Evolutionary conservation across 2,797 vertebrate species (phyloP).

Genomic region (Gastrophryne carolinensis): DNA sequence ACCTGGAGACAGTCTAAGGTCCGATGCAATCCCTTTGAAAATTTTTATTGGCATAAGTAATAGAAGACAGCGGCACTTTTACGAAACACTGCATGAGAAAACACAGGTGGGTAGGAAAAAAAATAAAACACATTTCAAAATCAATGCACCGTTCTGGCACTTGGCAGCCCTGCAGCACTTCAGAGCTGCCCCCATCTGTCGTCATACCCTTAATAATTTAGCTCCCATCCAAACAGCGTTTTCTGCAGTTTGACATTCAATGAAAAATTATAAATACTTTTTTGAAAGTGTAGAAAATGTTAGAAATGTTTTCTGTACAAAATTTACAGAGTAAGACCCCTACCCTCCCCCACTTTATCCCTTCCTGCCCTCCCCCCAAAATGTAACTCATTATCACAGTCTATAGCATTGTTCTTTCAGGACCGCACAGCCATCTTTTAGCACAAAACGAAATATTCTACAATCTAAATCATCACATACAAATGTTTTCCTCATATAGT

Average conservation of each 20-base stretch:
- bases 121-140: constrained; percentile 40
- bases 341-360: too few species aligned
- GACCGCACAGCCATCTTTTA: constrained; percentile 9
- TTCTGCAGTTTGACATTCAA: constrained; percentile 50
- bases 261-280: constrained; percentile 53
- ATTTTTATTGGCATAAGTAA: constrained; percentile 52
- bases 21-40: constrained; percentile 49
- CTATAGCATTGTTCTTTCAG: constrained; percentile 29
- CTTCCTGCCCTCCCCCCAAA: constrained; percentile 21
- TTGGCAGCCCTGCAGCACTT: constrained; percentile 26
- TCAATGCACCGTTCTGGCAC: constrained; percentile 27
- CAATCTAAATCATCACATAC: constrained; percentile 28
- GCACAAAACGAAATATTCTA: constrained; percentile 17
- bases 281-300: constrained; percentile 52
- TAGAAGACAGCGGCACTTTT: constrained; percentile 48
- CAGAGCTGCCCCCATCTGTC: constrained; percentile 18
- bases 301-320: constrained; percentile 54
- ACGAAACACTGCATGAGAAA: constrained; percentile 49
- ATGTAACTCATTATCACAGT: constrained; percentile 38
- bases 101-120: constrained; percentile 39
- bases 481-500: constrained; percentile 24
- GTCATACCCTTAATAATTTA: constrained; percentile 27
- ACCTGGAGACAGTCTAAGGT: background rate
- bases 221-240: constrained; percentile 32
- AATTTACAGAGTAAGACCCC: constrained; percentile 49